Conservation (phyloP, 2,888 invertebrate genomes). For the Formica aserva region DNA sequence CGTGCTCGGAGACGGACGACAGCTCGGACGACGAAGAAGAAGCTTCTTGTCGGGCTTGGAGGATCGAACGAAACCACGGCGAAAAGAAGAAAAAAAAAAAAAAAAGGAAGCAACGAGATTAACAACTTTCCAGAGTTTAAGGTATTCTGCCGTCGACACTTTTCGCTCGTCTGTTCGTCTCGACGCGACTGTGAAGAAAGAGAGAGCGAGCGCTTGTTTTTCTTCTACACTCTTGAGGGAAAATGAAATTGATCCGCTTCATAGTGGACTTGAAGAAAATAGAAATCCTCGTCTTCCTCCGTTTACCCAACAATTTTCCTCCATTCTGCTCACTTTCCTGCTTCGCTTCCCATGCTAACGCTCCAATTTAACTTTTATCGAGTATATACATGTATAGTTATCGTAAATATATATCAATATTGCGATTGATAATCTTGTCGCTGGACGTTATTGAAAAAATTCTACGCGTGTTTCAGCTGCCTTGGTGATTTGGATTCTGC, state of each 20-base stretch:
- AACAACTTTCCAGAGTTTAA: constrained; percentile 58
- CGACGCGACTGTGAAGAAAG: constrained; percentile 11
- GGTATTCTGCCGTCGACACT: constrained; percentile 55
- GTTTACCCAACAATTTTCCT: constrained; percentile 47
- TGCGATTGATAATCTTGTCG: neutral
- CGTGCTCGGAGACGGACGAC: constrained; percentile 23
- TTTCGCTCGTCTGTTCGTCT: constrained; percentile 46
- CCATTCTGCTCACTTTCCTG: constrained; percentile 31
- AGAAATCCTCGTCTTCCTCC: constrained; percentile 47
- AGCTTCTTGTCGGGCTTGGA: constrained; percentile 46
- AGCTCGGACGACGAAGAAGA: constrained; percentile 18
- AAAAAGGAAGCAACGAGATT: constrained; percentile 42
- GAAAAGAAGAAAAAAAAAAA: constrained; percentile 24
- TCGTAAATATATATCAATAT: neutral
- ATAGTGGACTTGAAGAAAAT: constrained; percentile 53
- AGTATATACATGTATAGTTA: neutral
- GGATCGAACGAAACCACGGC: constrained; percentile 52
- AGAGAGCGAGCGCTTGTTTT: constrained; percentile 36
- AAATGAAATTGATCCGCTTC: constrained; percentile 55
- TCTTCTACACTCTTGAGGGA: constrained; percentile 44
- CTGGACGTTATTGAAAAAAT: neutral
- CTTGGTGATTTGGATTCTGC: neutral
- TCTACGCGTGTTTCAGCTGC: constrained; percentile 1
- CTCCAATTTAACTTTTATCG: constrained; percentile 32
- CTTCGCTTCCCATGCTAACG: constrained; percentile 18